Conservation (phyloP, 1,140 invertebrate genomes). For the Panulirus ornatus region DNA sequence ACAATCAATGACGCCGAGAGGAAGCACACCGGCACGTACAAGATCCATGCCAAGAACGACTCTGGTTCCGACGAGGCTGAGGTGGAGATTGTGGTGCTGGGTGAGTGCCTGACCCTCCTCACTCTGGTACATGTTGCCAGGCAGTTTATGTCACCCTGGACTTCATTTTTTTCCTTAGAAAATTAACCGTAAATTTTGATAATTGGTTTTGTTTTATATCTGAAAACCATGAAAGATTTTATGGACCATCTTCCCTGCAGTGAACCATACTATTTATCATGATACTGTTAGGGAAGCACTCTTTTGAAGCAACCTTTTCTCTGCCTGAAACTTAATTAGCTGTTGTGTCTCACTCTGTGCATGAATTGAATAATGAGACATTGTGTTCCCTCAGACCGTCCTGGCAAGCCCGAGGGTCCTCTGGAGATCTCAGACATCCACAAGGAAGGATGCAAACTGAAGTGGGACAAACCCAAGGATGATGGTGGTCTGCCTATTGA, state of each 20-base stretch:
- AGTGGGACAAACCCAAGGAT: slow-evolving; percentile 97
- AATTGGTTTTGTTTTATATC: background rate
- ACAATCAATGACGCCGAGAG: slow-evolving; percentile 88
- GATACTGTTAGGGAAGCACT: too few species aligned
- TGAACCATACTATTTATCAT: too few species aligned
- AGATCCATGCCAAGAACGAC: slow-evolving; percentile 92
- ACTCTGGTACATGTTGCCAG: background rate
- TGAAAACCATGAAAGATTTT: background rate
- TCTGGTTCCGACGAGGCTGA: slow-evolving; percentile 96
- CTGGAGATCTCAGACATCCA: slow-evolving; percentile 94
- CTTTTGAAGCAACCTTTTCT: too few species aligned
- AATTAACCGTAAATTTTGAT: too few species aligned
- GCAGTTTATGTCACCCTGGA: background rate
- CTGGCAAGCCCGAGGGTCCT: slow-evolving; percentile 95
- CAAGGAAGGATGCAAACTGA: slow-evolving; percentile 95
- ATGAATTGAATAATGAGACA: background rate
- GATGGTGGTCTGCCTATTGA: slow-evolving; percentile 95
- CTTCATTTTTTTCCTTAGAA: too few species aligned
- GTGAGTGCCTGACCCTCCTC: slow-evolving; percentile 80
- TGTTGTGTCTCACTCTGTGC: too few species aligned
- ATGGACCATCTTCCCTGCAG: too few species aligned
- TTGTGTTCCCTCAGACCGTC: slow-evolving; percentile 85
- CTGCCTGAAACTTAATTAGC: too few species aligned
- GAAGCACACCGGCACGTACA: slow-evolving; percentile 93
- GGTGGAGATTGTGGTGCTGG: slow-evolving; percentile 94